Base-by-base conservation (phyloP, 2,888 invertebrate genomes). In the Nezara viridula region DNA sequence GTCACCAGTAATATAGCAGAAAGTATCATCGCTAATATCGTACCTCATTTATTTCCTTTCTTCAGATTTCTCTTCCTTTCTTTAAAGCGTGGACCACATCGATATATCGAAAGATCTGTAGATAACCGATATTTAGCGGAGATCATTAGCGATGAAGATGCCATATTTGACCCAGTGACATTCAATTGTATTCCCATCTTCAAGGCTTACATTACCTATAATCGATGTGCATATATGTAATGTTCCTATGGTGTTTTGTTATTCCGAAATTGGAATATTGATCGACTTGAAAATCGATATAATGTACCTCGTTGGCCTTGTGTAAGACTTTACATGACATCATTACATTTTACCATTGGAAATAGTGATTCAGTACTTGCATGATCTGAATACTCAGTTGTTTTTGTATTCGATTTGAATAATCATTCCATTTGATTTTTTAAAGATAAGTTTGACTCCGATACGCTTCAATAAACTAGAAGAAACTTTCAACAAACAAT, bases 101-200 rank as follows among this genome's bases (percentile, higher is more conserved):
- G 10, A 7, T 55, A 55, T 16, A 73, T 73, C 66, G 66, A 37
- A 19, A 19, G 32, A 16, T 16, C 27, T 32, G 27, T 32, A 32
- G 2, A 60, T 19, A 60, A 73, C 37, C 37, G 66, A 73, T 73
- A 37, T 37, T 37, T 19, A 37, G 66, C 37, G 19, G 7, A 73
- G 66, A 73, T 37, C 7, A 73, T 73, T 73, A 73, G 32, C 19
- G 37, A 37, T 37, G 66, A 73, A 73, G 66, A 73, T 73, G 66
- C 6, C 66, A 73, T 73, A 73, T 73, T 73, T 73, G 66, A 73
- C 66, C 66, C 66, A 73, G 66, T 73, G 66, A 73, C 66, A 73
- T 73, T 73, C 66, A 73, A 73, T 73, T 73, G 66, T 73, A 73
- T 73, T 73, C 66, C 21, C 66, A 37, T 37, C 66, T 66, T 14